phyloP scores from a whole-genome alignment of 2,113 vertebrate species.

The zebrafish (Danio rerio) region GRCz12tu NC_133180.1:2324501-2325000 shows the following conservation, averaged over 20 bases:
- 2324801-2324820: neutral
- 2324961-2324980: too few relatives aligned
- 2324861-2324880: too few relatives aligned
- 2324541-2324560: neutral
- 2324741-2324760: neutral
- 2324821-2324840: neutral
- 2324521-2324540: neutral
- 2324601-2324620: conserved; percentile 94
- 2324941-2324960: too few relatives aligned
- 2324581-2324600: conserved; percentile 29
- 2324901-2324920: too few relatives aligned
- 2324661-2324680: conserved; percentile 97
- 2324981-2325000: too few relatives aligned
- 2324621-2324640: conserved; percentile 94
- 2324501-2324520: conserved; percentile 93
- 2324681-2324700: conserved; percentile 86
- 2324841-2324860: neutral
- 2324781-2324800: neutral
- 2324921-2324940: too few relatives aligned
- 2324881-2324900: too few relatives aligned
- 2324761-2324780: neutral
- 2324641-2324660: conserved; percentile 93
- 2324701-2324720: neutral
- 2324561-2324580: neutral
- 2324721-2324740: neutral